Evolutionary conservation across 2,113 vertebrate genomes (phyloP), one percentile per base, ranked within the genome.

Genomic region (Erythrocebus patas): DNA sequence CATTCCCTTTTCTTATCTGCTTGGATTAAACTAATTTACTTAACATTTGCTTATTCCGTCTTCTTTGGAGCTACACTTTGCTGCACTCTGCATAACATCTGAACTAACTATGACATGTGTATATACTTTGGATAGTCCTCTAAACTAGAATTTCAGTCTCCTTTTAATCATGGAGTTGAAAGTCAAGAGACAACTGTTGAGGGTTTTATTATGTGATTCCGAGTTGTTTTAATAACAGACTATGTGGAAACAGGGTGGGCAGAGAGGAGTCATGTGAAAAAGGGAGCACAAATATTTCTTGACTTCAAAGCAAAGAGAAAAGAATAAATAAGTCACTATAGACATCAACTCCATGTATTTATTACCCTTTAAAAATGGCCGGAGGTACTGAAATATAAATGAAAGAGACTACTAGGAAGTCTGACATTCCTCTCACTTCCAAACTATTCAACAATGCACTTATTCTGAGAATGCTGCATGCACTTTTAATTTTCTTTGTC

Each of bases 81-180:
- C 87, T 93, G 83, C 40, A 93, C 89, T 87, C 76, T 68, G 80
- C 40, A 43, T 50, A 89, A 38, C 72, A 91, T 98, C 70, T 96
- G 88, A 98, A 86, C 75, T 57, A 75, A 66, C 90, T 93, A 12
- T 78, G 95, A 55, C 0, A 5, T 17, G 48, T 13, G 22, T 38
- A 86, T 35, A 66, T 48, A 55, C 66, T 27, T 91, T 23, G 2
- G 20, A 35, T 16, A n/a, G 3, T 32, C 55, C 76, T 70, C 17
- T 94, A 23, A 32, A 70, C 14, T 92, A 4, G 35, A 76, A 88
- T 98, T 95, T 89, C 11, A 88, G 86, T 97, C 95, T 84, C 45
- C 30, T 91, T 98, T 98, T 97, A 90, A 97, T 96, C 82, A 96
- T 30, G 38, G n/a, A 93, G 75, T 87, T 87, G 70, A 97, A 98